Evolutionary conservation across 2,888 invertebrate genomes (phyloP), one percentile per base, ranked within the genome.

Genomic region (Notodonta ziczac): DNA sequence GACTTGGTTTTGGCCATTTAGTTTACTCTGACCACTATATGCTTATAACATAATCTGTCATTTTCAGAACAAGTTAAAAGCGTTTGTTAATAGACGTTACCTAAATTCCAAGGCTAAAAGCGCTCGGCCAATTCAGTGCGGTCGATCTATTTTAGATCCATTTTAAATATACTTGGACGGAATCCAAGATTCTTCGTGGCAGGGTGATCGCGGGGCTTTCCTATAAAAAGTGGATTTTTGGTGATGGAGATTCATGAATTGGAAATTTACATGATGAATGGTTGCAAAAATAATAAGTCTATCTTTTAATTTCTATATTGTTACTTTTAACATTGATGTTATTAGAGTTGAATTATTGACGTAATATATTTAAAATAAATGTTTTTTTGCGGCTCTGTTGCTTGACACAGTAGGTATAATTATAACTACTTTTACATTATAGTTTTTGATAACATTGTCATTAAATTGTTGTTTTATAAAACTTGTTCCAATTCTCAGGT

Each of bases 141-240:
- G 58, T 68, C 62, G 61, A 69, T 78, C 74, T 85, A 84, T 85
- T 84, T 81, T 64, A 61, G 77, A 63, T 60, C 61, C 56, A 75
- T 61, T 76, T 68, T 65, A 81, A 82, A 84, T 84, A 84, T 72
- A 77, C 68, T 81, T 84, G 84, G 85, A 84, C 59, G 58, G 14
- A 58, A 63, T 78, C 85, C 85, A 84, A 75, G 48, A 58, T 56
- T 44, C 63, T 60, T 55, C 50, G 50, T 40, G 35, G 14, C 13
- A 50, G 40, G 48, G 56, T 66, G 54, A 60, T 58, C 54, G 53
- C 55, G 48, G 54, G 56, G 54, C 40, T 61, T 59, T 63, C 44
- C 61, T 62, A 60, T 67, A 44, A 44, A 55, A 16, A n/a, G 14
- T 39, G n/a, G 16, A 9, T 51, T 51, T 32, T 16, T 24, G 9